Conservation (phyloP, 64 coral and sea anemone species). For the Pachyseris speciosa region DNA sequence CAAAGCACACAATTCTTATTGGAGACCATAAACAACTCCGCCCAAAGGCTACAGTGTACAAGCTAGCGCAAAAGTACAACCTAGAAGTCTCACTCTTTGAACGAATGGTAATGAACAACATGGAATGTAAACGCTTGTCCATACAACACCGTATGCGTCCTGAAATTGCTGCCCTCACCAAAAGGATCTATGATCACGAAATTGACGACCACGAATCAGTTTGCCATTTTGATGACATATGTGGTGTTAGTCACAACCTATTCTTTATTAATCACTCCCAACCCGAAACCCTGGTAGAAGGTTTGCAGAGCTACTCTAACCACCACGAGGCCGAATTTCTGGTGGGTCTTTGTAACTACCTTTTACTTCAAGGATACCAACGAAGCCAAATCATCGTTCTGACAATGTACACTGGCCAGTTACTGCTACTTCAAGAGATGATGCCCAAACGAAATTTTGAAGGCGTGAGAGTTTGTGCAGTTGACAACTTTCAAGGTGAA, state of each 20-base stretch:
- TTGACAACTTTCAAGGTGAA: constrained; percentile 91
- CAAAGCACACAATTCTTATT: constrained; percentile 80
- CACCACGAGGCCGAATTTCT: constrained; percentile 82
- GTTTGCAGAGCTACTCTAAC: constrained; percentile 82
- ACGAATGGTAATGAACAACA: constrained; percentile 83
- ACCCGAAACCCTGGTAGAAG: constrained; percentile 9
- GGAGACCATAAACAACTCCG: constrained; percentile 92
- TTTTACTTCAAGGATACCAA: constrained; percentile 75
- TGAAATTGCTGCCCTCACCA: constrained; percentile 71
- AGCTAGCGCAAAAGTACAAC: constrained; percentile 73
- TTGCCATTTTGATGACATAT: constrained; percentile 55
- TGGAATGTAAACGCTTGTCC: constrained; percentile 77
- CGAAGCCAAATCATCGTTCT: constrained; percentile 74
- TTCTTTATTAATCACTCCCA: constrained; percentile 83
- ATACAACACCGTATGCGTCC: constrained; percentile 88
- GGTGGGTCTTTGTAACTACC: constrained; percentile 69
- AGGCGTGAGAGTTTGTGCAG: constrained; percentile 70
- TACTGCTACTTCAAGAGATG: constrained; percentile 67
- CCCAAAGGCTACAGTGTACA: constrained; percentile 76
- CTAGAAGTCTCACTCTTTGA: constrained; percentile 90
- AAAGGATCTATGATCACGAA: constrained; percentile 76
- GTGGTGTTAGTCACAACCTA: constrained; percentile 66
- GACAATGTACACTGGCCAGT: constrained; percentile 87
- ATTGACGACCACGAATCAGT: constrained; percentile 78
- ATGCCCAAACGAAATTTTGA: constrained; percentile 68